Base-by-base conservation (phyloP, 2,797 vertebrate genomes). In the Protonibea diacanthus region DNA sequence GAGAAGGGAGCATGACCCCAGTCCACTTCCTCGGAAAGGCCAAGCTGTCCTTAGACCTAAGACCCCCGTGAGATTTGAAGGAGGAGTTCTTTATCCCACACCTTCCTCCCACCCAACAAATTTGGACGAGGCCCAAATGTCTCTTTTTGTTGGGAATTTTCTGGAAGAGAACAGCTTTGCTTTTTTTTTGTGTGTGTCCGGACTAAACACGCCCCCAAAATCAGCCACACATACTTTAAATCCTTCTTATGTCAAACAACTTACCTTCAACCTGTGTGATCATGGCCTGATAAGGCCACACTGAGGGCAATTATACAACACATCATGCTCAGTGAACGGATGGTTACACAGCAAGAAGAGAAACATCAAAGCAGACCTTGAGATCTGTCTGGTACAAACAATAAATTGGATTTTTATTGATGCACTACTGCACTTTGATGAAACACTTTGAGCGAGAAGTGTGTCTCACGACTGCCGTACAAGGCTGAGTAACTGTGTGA, bases 221-320 rank as follows among this genome's bases (percentile, higher is more conserved):
- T 2, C 40, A 56, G 13, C 14, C 71, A 33, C 29, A 25, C 42
- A 49, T 55, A 48, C 11, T 66, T 23, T n/a, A 73, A 84, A 74
- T 52, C 63, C 70, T 33, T 61, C 47, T 62, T 20, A 21, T 63
- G 72, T 85, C 90, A 82, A 87, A 88, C 65, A 71, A 69, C 11
- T 58, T 64, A 63, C 82, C 20, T 75, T 65, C 40, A 66, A 77
- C 38, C 29, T 21, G 56, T 65, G 33, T 44, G 49, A 76, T 71
- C 17, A 64, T 33, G 25, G 14, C 48, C 0, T 15, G 40, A 51
- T 45, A 45, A 74, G 51, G 83, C 21, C 59, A 65, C 49, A n/a
- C 15, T 1, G 63, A 70, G 74, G 84, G 70, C 62, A 44, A 10
- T 75, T 84, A 85, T 42, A 81, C 78, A 83, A 75, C 69, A 47